These are phyloP conservation scores for Esperia sulphurella DNA, from an alignment of 2,888 invertebrate species.

Conservation along the genomic window DNA sequence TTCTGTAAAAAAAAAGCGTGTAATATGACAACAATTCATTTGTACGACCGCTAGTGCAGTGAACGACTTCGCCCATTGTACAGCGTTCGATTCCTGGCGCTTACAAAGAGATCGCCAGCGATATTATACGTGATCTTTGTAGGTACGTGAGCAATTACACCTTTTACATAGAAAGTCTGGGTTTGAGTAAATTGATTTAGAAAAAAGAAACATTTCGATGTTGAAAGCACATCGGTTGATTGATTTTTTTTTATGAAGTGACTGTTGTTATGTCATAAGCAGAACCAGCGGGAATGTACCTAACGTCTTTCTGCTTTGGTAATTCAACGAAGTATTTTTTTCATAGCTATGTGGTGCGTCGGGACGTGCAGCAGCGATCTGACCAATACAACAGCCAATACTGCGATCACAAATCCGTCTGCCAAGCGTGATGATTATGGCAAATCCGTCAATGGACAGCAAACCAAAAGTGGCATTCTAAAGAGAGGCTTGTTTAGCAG, in stretches of 20 bases:
- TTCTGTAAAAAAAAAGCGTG: conserved; percentile 30
- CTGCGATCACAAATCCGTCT: too few species aligned
- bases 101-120: conserved; percentile 34
- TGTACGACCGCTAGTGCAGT: conserved; percentile 45
- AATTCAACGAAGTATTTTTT: too few species aligned
- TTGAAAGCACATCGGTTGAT: not conserved
- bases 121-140: not conserved
- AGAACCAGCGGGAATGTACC: not conserved
- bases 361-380: too few species aligned
- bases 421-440: too few species aligned
- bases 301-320: too few species aligned
- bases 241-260: not conserved
- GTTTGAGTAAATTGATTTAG: conserved; percentile 14
- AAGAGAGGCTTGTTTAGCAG: too few species aligned
- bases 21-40: conserved; percentile 62
- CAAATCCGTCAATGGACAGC: too few species aligned
- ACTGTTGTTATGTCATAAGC: not conserved
- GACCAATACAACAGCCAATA: too few species aligned
- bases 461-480: too few species aligned
- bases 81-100: conserved; percentile 39
- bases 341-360: too few species aligned
- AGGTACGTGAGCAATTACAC: conserved; percentile 39
- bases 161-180: conserved; percentile 11
- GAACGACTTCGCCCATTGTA: conserved; percentile 42
- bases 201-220: not conserved